Conservation (phyloP, 2,797 vertebrate species). For the Helarctos malayanus region DNA sequence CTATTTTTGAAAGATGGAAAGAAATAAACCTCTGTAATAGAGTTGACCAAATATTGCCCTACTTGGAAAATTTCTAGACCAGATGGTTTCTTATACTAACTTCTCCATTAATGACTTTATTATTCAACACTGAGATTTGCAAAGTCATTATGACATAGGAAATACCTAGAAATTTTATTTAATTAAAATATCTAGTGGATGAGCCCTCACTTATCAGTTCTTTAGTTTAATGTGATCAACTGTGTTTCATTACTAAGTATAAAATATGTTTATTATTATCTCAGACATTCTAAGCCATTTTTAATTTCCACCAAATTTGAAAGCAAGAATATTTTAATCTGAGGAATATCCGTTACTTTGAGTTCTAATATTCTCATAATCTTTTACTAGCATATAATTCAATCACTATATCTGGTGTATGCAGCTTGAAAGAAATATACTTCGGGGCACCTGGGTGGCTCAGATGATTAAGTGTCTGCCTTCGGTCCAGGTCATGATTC, state of each 20-base stretch:
- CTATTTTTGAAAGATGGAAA: background rate
- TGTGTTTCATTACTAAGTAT: background rate
- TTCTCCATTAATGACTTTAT: slow-evolving; percentile 11
- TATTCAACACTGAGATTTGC: background rate
- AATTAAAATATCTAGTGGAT: background rate
- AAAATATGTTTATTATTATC: background rate
- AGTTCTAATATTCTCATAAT: background rate
- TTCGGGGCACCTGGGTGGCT: background rate
- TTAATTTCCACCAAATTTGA: slow-evolving; percentile 12
- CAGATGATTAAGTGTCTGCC: too few species aligned
- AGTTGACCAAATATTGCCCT: background rate
- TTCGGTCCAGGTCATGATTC: too few species aligned
- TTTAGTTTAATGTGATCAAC: background rate
- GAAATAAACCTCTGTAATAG: background rate
- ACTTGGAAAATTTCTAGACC: background rate
- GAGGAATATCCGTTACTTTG: background rate
- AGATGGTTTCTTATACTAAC: background rate
- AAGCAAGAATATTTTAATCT: background rate
- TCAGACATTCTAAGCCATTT: background rate
- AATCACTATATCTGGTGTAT: background rate
- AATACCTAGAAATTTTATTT: background rate
- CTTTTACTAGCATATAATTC: background rate
- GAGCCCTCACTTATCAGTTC: background rate
- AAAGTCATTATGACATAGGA: background rate
- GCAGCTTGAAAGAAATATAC: background rate